Conservation (phyloP, 2,113 vertebrate species). For the Anguilla japonica region DNA sequence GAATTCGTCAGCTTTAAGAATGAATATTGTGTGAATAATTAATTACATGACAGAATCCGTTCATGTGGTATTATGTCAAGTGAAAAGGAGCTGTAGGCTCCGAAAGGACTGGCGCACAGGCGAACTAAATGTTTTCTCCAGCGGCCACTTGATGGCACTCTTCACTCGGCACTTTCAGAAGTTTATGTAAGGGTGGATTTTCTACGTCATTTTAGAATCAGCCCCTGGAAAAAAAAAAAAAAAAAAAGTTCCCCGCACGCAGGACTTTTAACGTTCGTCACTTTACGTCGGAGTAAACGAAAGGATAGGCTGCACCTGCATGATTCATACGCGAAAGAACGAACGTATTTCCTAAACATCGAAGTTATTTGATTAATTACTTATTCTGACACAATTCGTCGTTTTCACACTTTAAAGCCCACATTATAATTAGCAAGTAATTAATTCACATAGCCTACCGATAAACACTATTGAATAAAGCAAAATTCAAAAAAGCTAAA, state of each 20-base stretch:
- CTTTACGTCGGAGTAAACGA: constrained; percentile 29
- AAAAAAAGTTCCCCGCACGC: constrained; percentile 11
- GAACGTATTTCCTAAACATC: constrained; percentile 27
- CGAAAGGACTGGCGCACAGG: not conserved
- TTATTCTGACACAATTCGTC: not conserved
- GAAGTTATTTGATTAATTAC: not conserved
- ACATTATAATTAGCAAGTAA: not conserved
- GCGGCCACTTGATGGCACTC: constrained; percentile 37
- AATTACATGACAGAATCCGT: not conserved
- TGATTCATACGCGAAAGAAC: constrained; percentile 40
- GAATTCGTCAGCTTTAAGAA: not conserved
- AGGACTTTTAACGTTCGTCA: constrained; percentile 28
- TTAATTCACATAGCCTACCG: not conserved
- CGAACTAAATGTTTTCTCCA: not conserved
- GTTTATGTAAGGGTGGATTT: constrained; percentile 27
- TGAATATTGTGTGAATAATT: not conserved
- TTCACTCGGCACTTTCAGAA: constrained; percentile 22
- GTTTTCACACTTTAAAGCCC: not conserved
- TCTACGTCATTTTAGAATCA: constrained; percentile 29
- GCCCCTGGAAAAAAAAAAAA: not conserved
- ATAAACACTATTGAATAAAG: not conserved
- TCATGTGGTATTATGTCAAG: not conserved
- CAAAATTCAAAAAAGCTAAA: not conserved
- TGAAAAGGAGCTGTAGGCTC: not conserved
- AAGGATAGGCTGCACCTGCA: constrained; percentile 7